Conservation (phyloP, 2,113 vertebrate species). For the Vireo altiloquus region DNA sequence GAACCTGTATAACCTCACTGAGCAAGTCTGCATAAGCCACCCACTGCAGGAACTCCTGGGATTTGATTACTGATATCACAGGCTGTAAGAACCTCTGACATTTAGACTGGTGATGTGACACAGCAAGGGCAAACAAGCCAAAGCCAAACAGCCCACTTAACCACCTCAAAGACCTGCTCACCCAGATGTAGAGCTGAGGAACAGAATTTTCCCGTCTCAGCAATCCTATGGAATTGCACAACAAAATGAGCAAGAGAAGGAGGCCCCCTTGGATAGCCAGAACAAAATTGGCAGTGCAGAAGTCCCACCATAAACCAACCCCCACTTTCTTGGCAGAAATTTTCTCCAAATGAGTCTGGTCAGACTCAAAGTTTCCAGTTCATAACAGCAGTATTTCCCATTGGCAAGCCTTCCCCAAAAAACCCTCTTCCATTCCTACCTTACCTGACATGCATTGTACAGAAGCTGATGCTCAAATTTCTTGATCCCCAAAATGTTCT, state of each 20-base stretch:
- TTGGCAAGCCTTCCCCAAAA: neutral
- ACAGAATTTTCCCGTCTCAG: neutral
- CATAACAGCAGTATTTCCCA: neutral
- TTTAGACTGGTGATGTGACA: neutral
- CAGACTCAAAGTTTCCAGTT: neutral
- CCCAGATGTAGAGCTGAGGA: neutral
- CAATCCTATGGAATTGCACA: neutral
- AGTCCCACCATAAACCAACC: neutral
- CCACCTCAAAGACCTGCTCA: neutral
- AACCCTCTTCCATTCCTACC: neutral
- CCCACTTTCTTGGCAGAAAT: neutral
- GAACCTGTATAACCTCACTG: neutral
- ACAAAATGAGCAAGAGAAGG: neutral
- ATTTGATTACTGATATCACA: neutral
- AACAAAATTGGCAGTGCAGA: neutral
- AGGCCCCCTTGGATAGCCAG: neutral
- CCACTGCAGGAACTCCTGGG: neutral
- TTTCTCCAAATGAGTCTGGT: neutral
- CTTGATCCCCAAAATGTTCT: conserved; percentile 96
- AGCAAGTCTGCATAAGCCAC: neutral
- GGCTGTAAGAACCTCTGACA: neutral
- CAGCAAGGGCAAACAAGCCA: neutral
- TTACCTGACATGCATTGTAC: conserved; percentile 98
- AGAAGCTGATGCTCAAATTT: conserved; percentile 98
- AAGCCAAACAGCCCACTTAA: neutral